Evolutionary conservation across 1,140 invertebrate genomes (phyloP), one percentile per base, ranked within the genome.

Genomic region (Drosophila pseudoobscura): DNA sequence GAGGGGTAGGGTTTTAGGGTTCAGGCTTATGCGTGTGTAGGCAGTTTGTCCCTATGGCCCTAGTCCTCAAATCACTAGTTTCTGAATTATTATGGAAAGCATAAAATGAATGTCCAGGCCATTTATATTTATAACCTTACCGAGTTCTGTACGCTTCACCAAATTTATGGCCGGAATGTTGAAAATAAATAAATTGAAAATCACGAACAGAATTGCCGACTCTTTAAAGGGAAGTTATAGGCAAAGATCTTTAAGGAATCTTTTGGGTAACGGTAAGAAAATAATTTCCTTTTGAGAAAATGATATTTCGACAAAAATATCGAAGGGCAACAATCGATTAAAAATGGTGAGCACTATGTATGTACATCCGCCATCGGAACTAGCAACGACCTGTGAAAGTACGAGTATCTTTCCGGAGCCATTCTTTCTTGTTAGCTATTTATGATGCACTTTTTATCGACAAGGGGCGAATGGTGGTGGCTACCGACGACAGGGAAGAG

Each of bases 71-170:
- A 85, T 85, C 82, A 82, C 83, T 85, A 82, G 78, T 82, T 82
- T 80, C 74, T 78, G 83, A 88, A 85, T 87, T 87, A 85, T 85
- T 85, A 87, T 85, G 78, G 75, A 88, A 88, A 87, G 76, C 83
- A 88, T 78, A 82, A 85, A 85, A 85, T 75, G 78, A 85, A 85
- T 88, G 83, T 85, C 78, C 82, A 71, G 70, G 62, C 70, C 82
- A 85, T 85, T 85, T 85, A 85, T 85, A 85, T 85, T 85, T 85
- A 85, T 85, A 85, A 85, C 83, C 78, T 87, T 82, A 87, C 83
- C 78, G 56, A 82, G 74, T 82, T 78, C 50, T 64, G 66, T 82
- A 54, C 78, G 82, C 82, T 78, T 82, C 78, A 83, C 15, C 61
- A 78, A 70, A 88, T 87, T 88, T 88, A 88, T 87, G 76, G 76